Evolutionary conservation across 2,113 vertebrate species (phyloP).

Genomic region (Lamprotornis superbus): DNA sequence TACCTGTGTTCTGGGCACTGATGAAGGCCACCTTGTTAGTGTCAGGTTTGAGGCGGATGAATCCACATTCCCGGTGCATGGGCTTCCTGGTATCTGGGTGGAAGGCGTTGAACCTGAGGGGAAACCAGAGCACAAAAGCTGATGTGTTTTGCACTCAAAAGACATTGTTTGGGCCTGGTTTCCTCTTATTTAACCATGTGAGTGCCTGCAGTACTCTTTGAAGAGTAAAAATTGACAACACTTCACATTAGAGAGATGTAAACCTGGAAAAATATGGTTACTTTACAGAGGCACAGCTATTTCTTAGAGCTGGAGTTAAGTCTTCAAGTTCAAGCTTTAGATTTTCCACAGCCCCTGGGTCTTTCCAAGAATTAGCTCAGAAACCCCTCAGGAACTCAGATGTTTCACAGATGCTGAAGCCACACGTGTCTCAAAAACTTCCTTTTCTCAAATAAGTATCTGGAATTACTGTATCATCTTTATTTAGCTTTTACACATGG

Average conservation of each 20-base stretch:
- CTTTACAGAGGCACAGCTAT: background rate
- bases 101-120: conserved; percentile 88
- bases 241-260: background rate
- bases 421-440: background rate
- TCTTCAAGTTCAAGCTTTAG: background rate
- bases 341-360: background rate
- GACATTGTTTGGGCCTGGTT: background rate
- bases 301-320: background rate
- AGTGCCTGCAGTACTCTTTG: background rate
- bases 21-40: conserved; percentile 93
- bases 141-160: background rate
- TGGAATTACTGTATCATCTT: background rate
- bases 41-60: conserved; percentile 89
- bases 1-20: conserved; percentile 95
- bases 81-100: conserved; percentile 87
- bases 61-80: conserved; percentile 91
- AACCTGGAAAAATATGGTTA: rapidly evolving
- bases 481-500: background rate
- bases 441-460: background rate
- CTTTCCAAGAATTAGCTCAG: background rate
- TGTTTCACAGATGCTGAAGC: background rate
- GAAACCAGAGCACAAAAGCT: background rate
- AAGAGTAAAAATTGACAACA: background rate
- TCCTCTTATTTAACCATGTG: background rate
- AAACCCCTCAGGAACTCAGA: background rate